Evolutionary conservation across 2,797 vertebrate genomes (phyloP), one percentile per base, ranked within the genome.

Genomic region (Micromesistius poutassou): DNA sequence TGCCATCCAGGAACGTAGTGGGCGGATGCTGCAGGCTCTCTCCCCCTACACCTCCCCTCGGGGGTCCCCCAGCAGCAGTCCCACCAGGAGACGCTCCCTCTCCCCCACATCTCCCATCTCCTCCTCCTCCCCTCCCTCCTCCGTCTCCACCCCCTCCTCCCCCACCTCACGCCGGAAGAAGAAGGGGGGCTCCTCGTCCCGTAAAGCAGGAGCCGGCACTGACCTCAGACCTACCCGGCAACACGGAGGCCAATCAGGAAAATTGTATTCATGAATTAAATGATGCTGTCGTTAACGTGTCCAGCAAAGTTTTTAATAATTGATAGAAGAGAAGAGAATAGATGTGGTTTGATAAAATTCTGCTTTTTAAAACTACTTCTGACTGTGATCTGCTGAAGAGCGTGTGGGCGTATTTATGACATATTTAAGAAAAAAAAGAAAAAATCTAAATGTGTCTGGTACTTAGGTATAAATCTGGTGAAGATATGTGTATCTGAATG

Each of bases 1-100:
- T 91, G 96, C 92, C 88, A 96, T 99, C 87, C 98, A 99, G 93
- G 98, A 99, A 87, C 90, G 94, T 31, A 97, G 97, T 0, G 97
- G 96, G 0, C 95, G 97, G 16, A 95, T 99, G 95, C 94, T 99
- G 5, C 98, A 99, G 93, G 97, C 97, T 10, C 91, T 98, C 74
- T 99, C 98, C 2, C 98, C 98, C 1, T 96, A 97, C 88, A 94
- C 97, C 81, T 96, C 96, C 36, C 96, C 96, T 0, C 94, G 93
- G 0, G 94, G 95, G 75, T 86, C 93, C 62, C 85, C 84, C 72
- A 85, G 87, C 82, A 90, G 89, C 86, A 97, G 96, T 84, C 93
- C 94, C 62, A 97, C 96, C 84, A 89, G 92, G 80, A 73, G 71
- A 19, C 95, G 77, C 89, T 96, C 86, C 1, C 88, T 91, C 30